A percentile compares a stretch with the other conserved stretches of the same genome.
These are phyloP conservation scores for Potorous gilbertii DNA, from an alignment of 2,797 vertebrate species.

Conservation along the genomic window DNA sequence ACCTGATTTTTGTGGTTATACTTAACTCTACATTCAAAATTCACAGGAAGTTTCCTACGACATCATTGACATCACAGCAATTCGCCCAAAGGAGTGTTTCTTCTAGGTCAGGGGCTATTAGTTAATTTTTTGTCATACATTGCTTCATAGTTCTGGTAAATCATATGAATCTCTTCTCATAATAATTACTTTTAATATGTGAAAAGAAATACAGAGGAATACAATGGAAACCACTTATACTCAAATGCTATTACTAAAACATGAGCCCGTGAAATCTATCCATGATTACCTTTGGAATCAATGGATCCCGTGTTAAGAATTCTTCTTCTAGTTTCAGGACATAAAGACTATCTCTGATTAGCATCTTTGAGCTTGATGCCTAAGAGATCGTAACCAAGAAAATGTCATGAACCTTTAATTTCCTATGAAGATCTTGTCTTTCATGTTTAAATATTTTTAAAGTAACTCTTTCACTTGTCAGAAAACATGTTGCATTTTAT, in stretches of 20 bases:
- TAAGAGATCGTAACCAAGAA: neutral
- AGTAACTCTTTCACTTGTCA: neutral
- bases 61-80: neutral
- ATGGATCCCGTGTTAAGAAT: neutral
- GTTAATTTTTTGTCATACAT: neutral
- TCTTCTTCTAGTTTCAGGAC: neutral
- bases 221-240: neutral
- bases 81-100: neutral
- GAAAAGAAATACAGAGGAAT: neutral
- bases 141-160: neutral
- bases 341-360: neutral
- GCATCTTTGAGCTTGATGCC: neutral
- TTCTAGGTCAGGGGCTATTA: neutral
- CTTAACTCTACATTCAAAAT: neutral
- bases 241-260: neutral
- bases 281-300: neutral
- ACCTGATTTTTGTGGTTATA: neutral
- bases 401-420: neutral
- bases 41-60: neutral
- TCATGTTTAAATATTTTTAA: no score
- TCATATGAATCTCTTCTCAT: neutral
- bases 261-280: neutral
- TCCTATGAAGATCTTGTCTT: neutral
- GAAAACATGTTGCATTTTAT: neutral
- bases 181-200: neutral